Evolutionary conservation across 2,888 invertebrate species (phyloP), one percentile per base, ranked within the genome.

Genomic region (Perithous albicinctus): DNA sequence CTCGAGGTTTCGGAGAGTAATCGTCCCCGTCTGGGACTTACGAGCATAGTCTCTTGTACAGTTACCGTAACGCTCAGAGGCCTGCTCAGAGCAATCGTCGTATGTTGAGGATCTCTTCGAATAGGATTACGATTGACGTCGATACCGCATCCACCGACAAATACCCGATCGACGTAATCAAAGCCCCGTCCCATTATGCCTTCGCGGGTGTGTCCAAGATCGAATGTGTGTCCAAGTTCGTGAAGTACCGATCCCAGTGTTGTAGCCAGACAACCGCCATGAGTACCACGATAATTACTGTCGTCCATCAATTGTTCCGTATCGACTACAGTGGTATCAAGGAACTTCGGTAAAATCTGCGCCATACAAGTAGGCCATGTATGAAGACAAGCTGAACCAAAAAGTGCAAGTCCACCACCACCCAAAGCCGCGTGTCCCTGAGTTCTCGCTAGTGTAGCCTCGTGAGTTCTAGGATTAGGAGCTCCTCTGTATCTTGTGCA

Each of bases 161-260:
- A 97, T 41, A 97, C 96, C 78, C 96, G 94, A 89, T 97, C 95
- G 72, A 98, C 94, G 87, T 97, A 96, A 91, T 97, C 97, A 91
- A 97, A 98, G 51, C 97, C 98, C 90, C 96, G 95, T 51, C 97
- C 97, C 99, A 99, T 99, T 78, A 99, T 97, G 18, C 99, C 99
- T 86, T 96, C 95, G 86, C 95, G 95, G 0, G 98, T 97, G 91
- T 99, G 99, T 0, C 98, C 98, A 77, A 99, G 94, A 93, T 98
- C 98, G 92, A 99, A 98, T 0, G 97, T 97, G 91, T 99, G 99
- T 15, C 97, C 97, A 61, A 99, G 94, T 94, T 99, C 99, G 92
- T 99, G 99, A 48, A 98, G 96, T 7, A 97, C 96, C 15, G 98
- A 96, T 15, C 99, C 99, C 48, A 99, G 93, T 18, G 98, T 98